These are phyloP conservation scores for Lissonota sp. DNA, from an alignment of 2,888 invertebrate species.

Conservation along the genomic window DNA sequence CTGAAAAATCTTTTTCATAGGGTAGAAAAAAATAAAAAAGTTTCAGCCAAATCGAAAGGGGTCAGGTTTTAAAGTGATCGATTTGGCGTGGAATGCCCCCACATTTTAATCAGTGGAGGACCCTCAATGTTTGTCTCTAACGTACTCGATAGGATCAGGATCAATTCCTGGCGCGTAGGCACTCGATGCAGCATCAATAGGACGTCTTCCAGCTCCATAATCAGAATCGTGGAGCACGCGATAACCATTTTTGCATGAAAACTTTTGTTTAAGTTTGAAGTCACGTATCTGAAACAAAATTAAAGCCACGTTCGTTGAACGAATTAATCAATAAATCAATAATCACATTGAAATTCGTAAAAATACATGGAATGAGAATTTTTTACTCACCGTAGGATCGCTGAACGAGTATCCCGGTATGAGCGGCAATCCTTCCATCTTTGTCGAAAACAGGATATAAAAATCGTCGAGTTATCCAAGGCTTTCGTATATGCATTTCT, in stretches of 20 bases:
- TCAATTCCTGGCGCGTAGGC: slow-evolving; percentile 69
- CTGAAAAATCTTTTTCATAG: too few relatives aligned
- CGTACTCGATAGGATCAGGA: slow-evolving; percentile 62
- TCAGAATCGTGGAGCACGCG: slow-evolving; percentile 86
- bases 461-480: slow-evolving; percentile 6
- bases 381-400: slow-evolving; percentile 85
- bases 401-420: slow-evolving; percentile 89
- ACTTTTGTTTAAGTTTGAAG: slow-evolving; percentile 84
- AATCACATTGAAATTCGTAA: background rate
- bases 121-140: slow-evolving; percentile 43
- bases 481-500: background rate
- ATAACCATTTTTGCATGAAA: slow-evolving; percentile 89
- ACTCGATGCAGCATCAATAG: slow-evolving; percentile 72
- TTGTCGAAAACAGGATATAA: background rate
- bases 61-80: too few relatives aligned
- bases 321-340: background rate
- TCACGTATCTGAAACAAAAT: slow-evolving; percentile 71
- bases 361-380: background rate
- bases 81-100: too few relatives aligned
- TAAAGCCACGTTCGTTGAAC: background rate
- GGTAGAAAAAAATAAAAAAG: too few relatives aligned
- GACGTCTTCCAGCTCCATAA: slow-evolving; percentile 82
- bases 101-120: background rate
- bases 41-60: too few relatives aligned
- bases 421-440: slow-evolving; percentile 87